phyloP scores from a whole-genome alignment of 1,140 invertebrate species.

The Trichonephila inaurata region DNA sequence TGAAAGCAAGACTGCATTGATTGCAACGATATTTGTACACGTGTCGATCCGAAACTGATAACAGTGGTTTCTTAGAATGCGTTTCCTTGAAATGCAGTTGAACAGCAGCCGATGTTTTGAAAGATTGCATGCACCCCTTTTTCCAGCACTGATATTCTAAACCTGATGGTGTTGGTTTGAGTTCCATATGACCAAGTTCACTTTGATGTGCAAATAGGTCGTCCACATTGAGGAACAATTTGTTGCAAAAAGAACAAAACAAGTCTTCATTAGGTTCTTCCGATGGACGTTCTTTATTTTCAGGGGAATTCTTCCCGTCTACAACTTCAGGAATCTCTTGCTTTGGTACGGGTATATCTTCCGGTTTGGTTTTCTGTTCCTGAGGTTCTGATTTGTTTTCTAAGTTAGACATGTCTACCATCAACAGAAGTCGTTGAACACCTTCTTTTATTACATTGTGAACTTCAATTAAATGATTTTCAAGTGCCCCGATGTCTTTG shows the following conservation, averaged over 20 bases:
- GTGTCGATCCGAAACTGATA: constrained; percentile 93
- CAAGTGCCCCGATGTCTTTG: constrained; percentile 88
- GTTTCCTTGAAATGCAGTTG: constrained; percentile 90
- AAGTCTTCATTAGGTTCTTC: constrained; percentile 83
- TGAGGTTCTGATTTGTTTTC: constrained; percentile 14
- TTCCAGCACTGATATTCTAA: constrained; percentile 94
- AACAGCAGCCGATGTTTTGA: constrained; percentile 88
- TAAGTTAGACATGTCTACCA: constrained; percentile 87
- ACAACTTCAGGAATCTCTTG: constrained; percentile 32
- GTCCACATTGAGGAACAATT: constrained; percentile 88
- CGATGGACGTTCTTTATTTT: constrained; percentile 44
- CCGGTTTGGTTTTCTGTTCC: constrained; percentile 42
- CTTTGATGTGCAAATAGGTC: constrained; percentile 92
- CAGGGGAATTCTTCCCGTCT: constrained; percentile 64
- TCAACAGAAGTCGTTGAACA: constrained; percentile 90
- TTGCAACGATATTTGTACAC: constrained; percentile 98
- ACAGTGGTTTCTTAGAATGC: constrained; percentile 76
- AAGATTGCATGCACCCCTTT: constrained; percentile 92
- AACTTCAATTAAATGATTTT: constrained; percentile 94
- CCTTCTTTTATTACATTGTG: constrained; percentile 96
- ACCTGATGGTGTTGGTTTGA: constrained; percentile 87
- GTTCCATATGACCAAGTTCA: constrained; percentile 87
- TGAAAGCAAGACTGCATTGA: constrained; percentile 96
- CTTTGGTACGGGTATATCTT: constrained; percentile 1
- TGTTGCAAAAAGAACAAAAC: constrained; percentile 87